A percentile compares a stretch with the other conserved stretches of the same genome.
Evolutionary conservation across 2,113 vertebrate genomes (phyloP).

Genomic region (mouse (Mus musculus)): GRCm39 chr4:88855001-88855500

Average conservation of each 20-base stretch:
- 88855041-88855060: conserved; percentile 48
- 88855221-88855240: conserved; percentile 41
- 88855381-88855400: conserved; percentile 11
- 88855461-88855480: not conserved
- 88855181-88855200: conserved; percentile 60
- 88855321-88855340: not conserved
- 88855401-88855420: not conserved
- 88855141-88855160: conserved; percentile 53
- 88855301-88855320: not conserved
- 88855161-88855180: conserved; percentile 5
- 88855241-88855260: conserved; percentile 16
- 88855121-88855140: conserved; percentile 43
- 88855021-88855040: conserved; percentile 34
- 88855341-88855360: not conserved
- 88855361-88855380: not conserved
- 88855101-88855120: conserved; percentile 30
- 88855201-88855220: not conserved
- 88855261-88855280: not conserved
- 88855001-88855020: conserved; percentile 25
- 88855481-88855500: conserved; percentile 8
- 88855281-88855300: not conserved
- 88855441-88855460: not conserved
- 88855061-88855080: conserved; percentile 39
- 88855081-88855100: not conserved
- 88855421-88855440: not conserved